These are phyloP conservation scores for Rhabdornis inornatus DNA, from an alignment of 2,113 vertebrate genomes.

Conservation along the genomic window DNA sequence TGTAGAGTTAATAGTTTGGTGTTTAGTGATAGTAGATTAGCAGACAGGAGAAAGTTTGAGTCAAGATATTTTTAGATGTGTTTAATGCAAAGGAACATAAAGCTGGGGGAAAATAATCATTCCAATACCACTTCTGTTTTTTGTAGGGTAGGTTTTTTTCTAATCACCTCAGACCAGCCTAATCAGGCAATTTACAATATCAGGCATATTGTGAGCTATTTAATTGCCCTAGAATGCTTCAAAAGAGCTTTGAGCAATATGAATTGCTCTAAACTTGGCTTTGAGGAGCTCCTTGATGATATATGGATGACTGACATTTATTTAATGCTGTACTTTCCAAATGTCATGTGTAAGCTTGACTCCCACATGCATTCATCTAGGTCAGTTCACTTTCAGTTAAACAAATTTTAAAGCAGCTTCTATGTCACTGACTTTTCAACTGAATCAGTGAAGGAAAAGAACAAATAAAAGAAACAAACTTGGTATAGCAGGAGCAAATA, in stretches of 20 bases:
- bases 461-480: background rate
- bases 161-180: background rate
- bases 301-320: background rate
- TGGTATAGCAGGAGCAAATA: background rate
- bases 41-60: background rate
- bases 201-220: background rate
- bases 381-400: background rate
- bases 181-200: background rate
- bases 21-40: background rate
- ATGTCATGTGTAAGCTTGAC: background rate
- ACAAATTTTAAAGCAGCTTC: background rate
- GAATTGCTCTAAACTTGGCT: background rate
- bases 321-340: background rate
- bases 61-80: background rate
- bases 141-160: background rate
- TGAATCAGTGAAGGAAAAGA: background rate
- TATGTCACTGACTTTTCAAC: background rate
- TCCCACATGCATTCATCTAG: background rate
- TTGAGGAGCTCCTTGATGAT: background rate
- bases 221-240: background rate
- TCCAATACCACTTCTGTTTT: background rate
- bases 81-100: background rate
- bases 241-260: background rate
- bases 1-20: background rate
- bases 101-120: background rate